Evolutionary conservation across 1,140 invertebrate species (phyloP).

Genomic region (Heliothis virescens): DNA sequence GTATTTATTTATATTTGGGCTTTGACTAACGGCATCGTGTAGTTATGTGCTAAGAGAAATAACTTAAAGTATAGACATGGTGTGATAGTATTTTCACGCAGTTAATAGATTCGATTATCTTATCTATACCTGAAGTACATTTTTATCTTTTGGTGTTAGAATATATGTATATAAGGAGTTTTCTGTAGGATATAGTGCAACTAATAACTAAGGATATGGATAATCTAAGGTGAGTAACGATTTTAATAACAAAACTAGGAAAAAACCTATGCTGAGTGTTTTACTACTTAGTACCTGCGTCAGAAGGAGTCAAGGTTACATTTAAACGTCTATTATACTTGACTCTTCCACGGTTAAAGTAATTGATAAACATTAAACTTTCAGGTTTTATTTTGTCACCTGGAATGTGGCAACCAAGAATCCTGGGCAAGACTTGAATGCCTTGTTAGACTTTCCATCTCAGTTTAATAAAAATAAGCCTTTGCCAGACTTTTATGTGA

Average conservation of each 20-base stretch:
- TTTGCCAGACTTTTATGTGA: slow-evolving; percentile 93
- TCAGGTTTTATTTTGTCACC: slow-evolving; percentile 92
- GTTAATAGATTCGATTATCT: slow-evolving; percentile 41
- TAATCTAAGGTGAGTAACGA: slow-evolving; percentile 69
- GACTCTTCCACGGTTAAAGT: slow-evolving; percentile 8
- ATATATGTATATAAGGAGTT: slow-evolving; percentile 38
- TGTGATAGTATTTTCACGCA: slow-evolving; percentile 11
- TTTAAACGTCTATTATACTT: slow-evolving; percentile 11
- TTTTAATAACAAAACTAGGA: no score
- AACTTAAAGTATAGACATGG: neutral
- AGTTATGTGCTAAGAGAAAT: neutral
- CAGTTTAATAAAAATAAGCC: slow-evolving; percentile 86
- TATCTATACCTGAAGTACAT: slow-evolving; percentile 52
- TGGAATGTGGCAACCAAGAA: slow-evolving; percentile 94
- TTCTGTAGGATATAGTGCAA: slow-evolving; percentile 12
- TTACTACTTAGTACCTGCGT: slow-evolving; percentile 39
- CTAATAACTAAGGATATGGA: slow-evolving; percentile 62
- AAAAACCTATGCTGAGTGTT: neutral
- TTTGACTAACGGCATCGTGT: neutral
- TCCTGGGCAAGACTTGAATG: slow-evolving; percentile 90
- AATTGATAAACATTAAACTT: slow-evolving; percentile 50
- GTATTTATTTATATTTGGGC: neutral
- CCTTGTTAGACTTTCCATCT: slow-evolving; percentile 89
- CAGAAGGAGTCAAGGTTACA: slow-evolving; percentile 56
- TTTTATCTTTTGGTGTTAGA: slow-evolving; percentile 50